Percentiles rank a stretch among this genome's conserved stretches.
Evolutionary conservation across 1,140 invertebrate species (phyloP).

Genomic region (Vanessa tameamea): DNA sequence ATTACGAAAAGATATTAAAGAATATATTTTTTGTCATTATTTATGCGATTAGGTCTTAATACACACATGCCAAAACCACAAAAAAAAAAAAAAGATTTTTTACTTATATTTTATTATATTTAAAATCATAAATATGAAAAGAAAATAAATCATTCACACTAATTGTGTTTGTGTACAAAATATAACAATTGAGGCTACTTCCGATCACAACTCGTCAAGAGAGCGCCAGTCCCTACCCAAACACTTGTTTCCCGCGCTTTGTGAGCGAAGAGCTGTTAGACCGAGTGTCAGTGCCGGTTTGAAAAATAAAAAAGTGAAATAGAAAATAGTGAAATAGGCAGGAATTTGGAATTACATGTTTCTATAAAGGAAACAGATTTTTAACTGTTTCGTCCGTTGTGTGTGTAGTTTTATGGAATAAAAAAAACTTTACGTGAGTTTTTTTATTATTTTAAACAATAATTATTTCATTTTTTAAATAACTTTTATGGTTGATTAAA

Average conservation of each 20-base stretch:
- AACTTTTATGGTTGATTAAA: too few species aligned
- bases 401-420: slow-evolving; percentile 15
- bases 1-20: too few species aligned
- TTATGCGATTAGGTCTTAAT: too few species aligned
- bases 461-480: too few species aligned
- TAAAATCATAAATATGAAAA: not conserved
- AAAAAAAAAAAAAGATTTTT: too few species aligned
- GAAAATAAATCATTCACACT: not conserved
- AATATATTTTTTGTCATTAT: too few species aligned
- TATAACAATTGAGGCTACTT: slow-evolving; percentile 14
- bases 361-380: not conserved
- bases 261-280: slow-evolving; percentile 40
- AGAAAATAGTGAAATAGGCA: slow-evolving; percentile 6
- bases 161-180: slow-evolving; percentile 23
- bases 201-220: slow-evolving; percentile 21
- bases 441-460: not conserved
- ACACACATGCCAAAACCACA: too few species aligned
- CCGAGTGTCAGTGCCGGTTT: slow-evolving; percentile 34
- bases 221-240: slow-evolving; percentile 25
- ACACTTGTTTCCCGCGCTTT: slow-evolving; percentile 52
- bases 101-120: too few species aligned
- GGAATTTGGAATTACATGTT: not conserved
- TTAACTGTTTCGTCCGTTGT: not conserved
- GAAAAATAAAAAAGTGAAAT: not conserved
- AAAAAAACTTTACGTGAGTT: slow-evolving; percentile 12